Conservation (phyloP, 2,113 vertebrate species). For the Xenotilapia caudafasciata region DNA sequence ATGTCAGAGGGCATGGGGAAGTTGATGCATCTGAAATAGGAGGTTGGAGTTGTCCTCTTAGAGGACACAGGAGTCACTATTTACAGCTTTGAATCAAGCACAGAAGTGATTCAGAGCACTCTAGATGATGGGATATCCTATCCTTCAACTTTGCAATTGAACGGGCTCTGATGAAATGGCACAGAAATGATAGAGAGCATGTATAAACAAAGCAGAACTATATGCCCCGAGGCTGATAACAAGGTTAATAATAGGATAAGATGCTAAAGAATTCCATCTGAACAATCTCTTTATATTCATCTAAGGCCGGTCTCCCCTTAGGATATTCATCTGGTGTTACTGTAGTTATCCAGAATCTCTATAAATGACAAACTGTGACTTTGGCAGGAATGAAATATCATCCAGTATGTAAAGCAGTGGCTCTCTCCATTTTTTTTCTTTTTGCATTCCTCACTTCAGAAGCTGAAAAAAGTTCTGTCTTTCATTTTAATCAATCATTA, state of each 20-base stretch:
- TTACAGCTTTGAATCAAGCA: conserved; percentile 17
- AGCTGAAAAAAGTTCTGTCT: background rate
- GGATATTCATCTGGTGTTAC: background rate
- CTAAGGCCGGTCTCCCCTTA: background rate
- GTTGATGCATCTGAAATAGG: background rate
- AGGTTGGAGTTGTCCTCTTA: background rate
- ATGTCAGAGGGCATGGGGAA: background rate
- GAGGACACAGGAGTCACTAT: conserved; percentile 5
- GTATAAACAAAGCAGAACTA: conserved; percentile 2
- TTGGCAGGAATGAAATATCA: background rate
- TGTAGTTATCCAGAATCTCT: background rate
- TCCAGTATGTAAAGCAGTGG: background rate
- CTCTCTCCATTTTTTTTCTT: background rate
- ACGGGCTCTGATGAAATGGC: conserved; percentile 6
- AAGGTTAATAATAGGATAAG: conserved; percentile 19
- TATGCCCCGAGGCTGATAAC: conserved; percentile 5
- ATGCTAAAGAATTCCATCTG: background rate
- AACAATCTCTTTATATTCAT: background rate
- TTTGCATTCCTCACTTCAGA: background rate
- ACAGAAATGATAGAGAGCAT: background rate
- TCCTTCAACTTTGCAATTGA: conserved; percentile 28
- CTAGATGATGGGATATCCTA: background rate
- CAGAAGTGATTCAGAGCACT: background rate
- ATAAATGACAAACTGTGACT: background rate
- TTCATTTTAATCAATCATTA: background rate